phyloP scores from a whole-genome alignment of 2,888 invertebrate species.

The Merodon equestris region DNA sequence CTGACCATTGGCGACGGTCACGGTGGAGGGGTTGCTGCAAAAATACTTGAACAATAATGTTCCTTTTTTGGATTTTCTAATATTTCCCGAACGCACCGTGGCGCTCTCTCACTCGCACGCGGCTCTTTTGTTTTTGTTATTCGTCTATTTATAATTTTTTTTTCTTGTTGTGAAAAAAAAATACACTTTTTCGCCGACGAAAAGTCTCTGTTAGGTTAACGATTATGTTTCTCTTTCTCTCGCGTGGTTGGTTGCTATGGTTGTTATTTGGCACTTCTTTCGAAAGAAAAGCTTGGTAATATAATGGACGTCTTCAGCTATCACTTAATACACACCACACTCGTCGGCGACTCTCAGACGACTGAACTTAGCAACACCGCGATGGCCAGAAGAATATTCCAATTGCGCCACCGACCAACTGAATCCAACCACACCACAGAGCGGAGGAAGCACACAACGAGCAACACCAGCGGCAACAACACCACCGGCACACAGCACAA shows the following conservation, averaged over 20 bases:
- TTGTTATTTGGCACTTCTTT: slow-evolving; percentile 39
- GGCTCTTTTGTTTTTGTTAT: not conserved
- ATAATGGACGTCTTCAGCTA: not conserved
- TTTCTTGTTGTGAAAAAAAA: not conserved
- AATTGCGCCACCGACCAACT: slow-evolving; percentile 63
- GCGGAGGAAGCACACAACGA: not conserved
- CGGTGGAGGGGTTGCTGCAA: not conserved
- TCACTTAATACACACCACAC: slow-evolving; percentile 41
- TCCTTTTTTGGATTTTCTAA: not conserved
- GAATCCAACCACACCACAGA: slow-evolving; percentile 39
- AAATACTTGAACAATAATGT: slow-evolving; percentile 16
- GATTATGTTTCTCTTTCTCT: slow-evolving; percentile 19
- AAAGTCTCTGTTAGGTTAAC: slow-evolving; percentile 14
- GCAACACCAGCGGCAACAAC: slow-evolving; percentile 16
- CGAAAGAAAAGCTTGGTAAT: slow-evolving; percentile 30
- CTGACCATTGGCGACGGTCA: no score
- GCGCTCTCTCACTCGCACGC: slow-evolving; percentile 4
- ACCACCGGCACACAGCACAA: slow-evolving; percentile 33
- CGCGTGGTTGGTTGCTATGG: slow-evolving; percentile 35
- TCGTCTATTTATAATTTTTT: slow-evolving; percentile 48
- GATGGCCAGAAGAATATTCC: slow-evolving; percentile 66
- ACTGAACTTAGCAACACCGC: slow-evolving; percentile 66
- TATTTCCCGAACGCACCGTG: slow-evolving; percentile 14
- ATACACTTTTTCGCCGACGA: slow-evolving; percentile 39
- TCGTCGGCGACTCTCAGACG: slow-evolving; percentile 64